Percentiles rank a stretch among this genome's conserved stretches.
Evolutionary conservation across 2,113 vertebrate species (phyloP).

Genomic region (Epinephelus moara): DNA sequence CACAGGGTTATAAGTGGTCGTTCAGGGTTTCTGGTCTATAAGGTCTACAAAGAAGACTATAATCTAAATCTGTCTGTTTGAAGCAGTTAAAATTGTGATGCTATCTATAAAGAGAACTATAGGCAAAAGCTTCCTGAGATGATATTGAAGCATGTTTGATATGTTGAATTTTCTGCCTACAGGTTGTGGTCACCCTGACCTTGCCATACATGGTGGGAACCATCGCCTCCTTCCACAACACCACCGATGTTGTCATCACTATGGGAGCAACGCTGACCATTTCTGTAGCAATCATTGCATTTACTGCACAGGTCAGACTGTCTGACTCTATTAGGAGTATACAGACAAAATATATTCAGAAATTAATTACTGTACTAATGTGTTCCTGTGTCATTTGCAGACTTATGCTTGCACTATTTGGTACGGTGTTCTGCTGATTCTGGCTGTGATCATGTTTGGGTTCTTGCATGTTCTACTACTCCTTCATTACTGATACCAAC

Average conservation of each 20-base stretch:
- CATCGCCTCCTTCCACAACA: slow-evolving; percentile 81
- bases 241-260: slow-evolving; percentile 76
- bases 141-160: neutral
- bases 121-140: neutral
- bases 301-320: slow-evolving; percentile 80
- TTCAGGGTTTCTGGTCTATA: neutral
- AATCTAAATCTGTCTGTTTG: neutral
- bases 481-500: slow-evolving; percentile 55
- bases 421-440: slow-evolving; percentile 71
- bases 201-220: slow-evolving; percentile 84
- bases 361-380: neutral
- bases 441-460: slow-evolving; percentile 77
- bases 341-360: neutral
- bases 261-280: slow-evolving; percentile 79
- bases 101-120: neutral
- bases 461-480: slow-evolving; percentile 80
- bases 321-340: too few species aligned
- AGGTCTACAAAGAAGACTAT: neutral
- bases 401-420: slow-evolving; percentile 77
- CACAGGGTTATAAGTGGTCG: neutral
- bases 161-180: neutral
- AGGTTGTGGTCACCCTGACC: slow-evolving; percentile 81
- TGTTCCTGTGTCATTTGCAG: slow-evolving; percentile 58
- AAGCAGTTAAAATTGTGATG: neutral
- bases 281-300: slow-evolving; percentile 78